phyloP scores from a whole-genome alignment of 2,888 invertebrate genomes.

The Thymelicus acteon region DNA sequence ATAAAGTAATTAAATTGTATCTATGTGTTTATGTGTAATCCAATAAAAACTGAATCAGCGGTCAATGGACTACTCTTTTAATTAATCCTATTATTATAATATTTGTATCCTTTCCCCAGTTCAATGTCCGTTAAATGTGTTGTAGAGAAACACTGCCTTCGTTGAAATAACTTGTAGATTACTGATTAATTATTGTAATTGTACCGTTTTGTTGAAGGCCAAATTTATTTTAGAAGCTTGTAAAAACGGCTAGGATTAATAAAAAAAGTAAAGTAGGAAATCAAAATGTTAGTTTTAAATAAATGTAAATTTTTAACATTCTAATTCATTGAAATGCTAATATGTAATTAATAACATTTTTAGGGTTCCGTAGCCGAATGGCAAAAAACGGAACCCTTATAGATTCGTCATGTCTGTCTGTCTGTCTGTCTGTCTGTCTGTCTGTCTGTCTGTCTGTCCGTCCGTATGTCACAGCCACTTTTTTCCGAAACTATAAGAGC shows the following conservation, averaged over 20 bases:
- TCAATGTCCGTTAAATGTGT: constrained; percentile 14
- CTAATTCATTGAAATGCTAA: no score
- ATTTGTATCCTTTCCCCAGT: constrained; percentile 8
- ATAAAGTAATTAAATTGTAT: constrained; percentile 1
- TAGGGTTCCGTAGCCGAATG: no score
- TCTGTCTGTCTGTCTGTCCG: no score
- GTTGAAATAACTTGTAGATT: constrained; percentile 7
- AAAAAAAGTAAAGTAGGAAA: not conserved
- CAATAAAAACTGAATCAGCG: constrained; percentile 8
- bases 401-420: no score
- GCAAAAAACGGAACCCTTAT: no score
- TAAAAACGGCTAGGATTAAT: not conserved
- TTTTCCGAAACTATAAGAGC: no score
- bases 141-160: constrained; percentile 8
- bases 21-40: not conserved
- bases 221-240: not conserved
- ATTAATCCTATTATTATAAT: constrained; percentile 13
- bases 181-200: constrained; percentile 21
- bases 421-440: no score
- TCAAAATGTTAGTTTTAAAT: no score
- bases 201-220: not conserved
- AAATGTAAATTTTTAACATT: no score
- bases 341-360: no score
- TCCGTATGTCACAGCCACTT: no score
- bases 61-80: constrained; percentile 16